Evolutionary conservation across 2,797 vertebrate genomes (phyloP).

Genomic region (Cottoperca gobio): DNA sequence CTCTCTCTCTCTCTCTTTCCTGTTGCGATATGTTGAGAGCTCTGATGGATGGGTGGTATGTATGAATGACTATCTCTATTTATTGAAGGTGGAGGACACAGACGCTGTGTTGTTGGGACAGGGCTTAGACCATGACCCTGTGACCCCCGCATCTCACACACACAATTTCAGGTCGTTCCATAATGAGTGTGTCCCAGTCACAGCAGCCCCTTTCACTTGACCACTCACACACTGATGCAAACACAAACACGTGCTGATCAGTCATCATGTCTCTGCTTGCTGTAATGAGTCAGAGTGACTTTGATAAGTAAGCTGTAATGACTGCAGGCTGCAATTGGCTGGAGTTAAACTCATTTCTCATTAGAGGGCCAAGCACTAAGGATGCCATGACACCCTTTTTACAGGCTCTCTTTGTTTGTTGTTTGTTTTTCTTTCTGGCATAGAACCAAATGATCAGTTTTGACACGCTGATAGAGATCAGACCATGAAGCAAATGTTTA

Average conservation of each 20-base stretch:
- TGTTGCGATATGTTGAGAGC: conserved; percentile 75
- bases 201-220: conserved; percentile 75
- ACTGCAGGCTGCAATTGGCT: conserved; percentile 18
- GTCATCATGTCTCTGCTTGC: conserved; percentile 66
- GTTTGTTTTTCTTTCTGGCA: not conserved
- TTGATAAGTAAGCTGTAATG: conserved; percentile 59
- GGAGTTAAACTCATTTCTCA: conserved; percentile 15
- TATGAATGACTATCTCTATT: conserved; percentile 86
- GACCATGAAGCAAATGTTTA: not conserved
- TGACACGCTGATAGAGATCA: not conserved
- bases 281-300: conserved; percentile 52
- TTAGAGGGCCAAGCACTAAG: not conserved
- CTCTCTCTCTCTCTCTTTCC: conserved; percentile 38
- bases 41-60: conserved; percentile 83
- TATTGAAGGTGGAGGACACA: conserved; percentile 85
- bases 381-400: not conserved
- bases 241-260: conserved; percentile 62
- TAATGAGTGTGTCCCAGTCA: conserved; percentile 80
- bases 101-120: conserved; percentile 83
- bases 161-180: conserved; percentile 67
- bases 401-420: not conserved
- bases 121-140: conserved; percentile 76
- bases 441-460: not conserved
- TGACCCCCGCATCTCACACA: conserved; percentile 65
- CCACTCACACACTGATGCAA: conserved; percentile 45